Conservation (phyloP, 1,140 invertebrate genomes). For the Rhagoletis zephyria region DNA sequence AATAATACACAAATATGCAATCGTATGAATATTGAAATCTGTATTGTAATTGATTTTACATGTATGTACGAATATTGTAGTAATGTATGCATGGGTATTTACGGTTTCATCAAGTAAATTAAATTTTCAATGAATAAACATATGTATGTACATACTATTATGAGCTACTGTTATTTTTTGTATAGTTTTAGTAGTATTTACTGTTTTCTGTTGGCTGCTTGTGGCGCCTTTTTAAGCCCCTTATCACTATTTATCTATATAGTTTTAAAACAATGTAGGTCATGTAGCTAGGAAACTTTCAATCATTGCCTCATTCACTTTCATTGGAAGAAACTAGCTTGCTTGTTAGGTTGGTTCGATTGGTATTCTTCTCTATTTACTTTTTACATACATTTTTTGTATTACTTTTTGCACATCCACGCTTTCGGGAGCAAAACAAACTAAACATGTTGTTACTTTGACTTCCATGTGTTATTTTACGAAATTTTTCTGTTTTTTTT, state of each 20-base stretch:
- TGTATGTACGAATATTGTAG: slow-evolving; percentile 23
- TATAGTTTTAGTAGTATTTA: background rate
- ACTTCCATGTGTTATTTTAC: slow-evolving; percentile 35
- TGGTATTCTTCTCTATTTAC: background rate
- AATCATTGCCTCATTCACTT: background rate
- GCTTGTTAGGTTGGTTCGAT: background rate
- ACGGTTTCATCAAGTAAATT: background rate
- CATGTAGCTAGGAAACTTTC: background rate
- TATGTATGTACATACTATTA: slow-evolving; percentile 18
- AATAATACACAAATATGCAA: slow-evolving; percentile 2
- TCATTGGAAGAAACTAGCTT: too few relatives aligned
- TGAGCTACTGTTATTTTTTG: slow-evolving; percentile 5
- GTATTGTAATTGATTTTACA: slow-evolving; percentile 4
- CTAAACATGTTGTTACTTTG: slow-evolving; percentile 13
- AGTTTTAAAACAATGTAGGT: background rate
- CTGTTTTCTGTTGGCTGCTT: background rate
- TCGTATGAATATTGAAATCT: background rate
- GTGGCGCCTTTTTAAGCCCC: background rate
- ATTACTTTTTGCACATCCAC: background rate
- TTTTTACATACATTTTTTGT: background rate
- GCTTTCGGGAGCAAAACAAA: slow-evolving; percentile 27
- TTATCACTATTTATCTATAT: background rate
- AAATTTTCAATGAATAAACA: slow-evolving; percentile 31
- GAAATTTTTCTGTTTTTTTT: slow-evolving; percentile 27
- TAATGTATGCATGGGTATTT: slow-evolving; percentile 1